Percentiles rank a stretch among this genome's conserved stretches.
phyloP scores from a whole-genome alignment of 2,888 invertebrate genomes.

The Melinopterus prodromus region DNA sequence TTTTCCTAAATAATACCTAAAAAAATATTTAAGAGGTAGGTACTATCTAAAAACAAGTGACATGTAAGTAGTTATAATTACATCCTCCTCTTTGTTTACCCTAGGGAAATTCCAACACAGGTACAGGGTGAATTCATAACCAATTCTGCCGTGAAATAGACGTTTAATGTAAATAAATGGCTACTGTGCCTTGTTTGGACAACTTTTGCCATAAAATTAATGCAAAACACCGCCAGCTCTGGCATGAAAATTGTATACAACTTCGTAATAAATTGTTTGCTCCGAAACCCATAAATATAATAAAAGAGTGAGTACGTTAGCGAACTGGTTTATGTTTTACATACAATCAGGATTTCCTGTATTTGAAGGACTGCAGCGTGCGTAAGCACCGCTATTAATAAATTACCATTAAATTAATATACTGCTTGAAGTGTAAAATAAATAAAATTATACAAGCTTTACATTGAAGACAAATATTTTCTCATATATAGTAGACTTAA shows the following conservation, averaged over 20 bases:
- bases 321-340: not conserved
- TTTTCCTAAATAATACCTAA: too few species aligned
- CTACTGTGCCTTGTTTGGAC: not conserved
- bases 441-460: too few species aligned
- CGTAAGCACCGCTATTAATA: too few species aligned
- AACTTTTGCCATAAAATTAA: not conserved
- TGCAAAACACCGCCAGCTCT: not conserved
- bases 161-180: not conserved
- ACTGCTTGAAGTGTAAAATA: too few species aligned
- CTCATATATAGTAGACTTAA: too few species aligned
- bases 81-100: too few species aligned
- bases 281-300: not conserved
- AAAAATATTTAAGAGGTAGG: too few species aligned
- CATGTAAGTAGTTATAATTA: too few species aligned
- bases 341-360: not conserved
- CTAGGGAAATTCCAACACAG: not conserved
- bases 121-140: not conserved
- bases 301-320: not conserved
- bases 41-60: too few species aligned
- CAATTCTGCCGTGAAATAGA: not conserved
- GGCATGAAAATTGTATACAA: not conserved
- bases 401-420: too few species aligned
- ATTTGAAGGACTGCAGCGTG: not conserved
- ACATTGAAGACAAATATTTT: too few species aligned
- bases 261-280: not conserved